Conservation (phyloP, 2,888 invertebrate species). For the Coleophora flavipennella region DNA sequence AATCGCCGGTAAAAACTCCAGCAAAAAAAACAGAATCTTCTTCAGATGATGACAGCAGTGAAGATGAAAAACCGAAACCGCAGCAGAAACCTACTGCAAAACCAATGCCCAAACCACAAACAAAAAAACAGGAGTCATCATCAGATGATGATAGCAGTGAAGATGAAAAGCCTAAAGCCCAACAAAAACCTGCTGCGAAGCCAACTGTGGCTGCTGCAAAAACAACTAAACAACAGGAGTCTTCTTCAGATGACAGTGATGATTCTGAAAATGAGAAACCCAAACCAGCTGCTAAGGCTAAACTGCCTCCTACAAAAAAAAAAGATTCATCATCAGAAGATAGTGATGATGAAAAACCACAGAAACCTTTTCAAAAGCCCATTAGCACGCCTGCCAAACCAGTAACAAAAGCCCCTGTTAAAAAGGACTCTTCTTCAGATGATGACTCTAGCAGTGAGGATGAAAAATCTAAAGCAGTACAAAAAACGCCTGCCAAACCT, state of each 20-base stretch:
- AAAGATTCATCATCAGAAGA: slow-evolving; percentile 29
- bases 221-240: slow-evolving; percentile 21
- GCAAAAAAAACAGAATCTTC: slow-evolving; percentile 28
- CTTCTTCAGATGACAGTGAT: slow-evolving; percentile 46
- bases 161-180: slow-evolving; percentile 25
- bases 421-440: slow-evolving; percentile 37
- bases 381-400: slow-evolving; percentile 20
- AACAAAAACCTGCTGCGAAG: slow-evolving; percentile 5
- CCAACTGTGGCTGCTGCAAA: slow-evolving; percentile 15
- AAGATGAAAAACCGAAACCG: slow-evolving; percentile 33
- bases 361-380: slow-evolving; percentile 18
- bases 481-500: slow-evolving; percentile 23
- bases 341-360: slow-evolving; percentile 22
- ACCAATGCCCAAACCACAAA: slow-evolving; percentile 15
- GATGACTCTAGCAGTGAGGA: slow-evolving; percentile 40
- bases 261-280: slow-evolving; percentile 17
- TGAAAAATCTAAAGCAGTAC: slow-evolving; percentile 30
- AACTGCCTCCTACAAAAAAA: slow-evolving; percentile 21
- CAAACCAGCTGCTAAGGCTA: slow-evolving; percentile 8
- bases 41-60: slow-evolving; percentile 33
- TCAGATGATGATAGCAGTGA: slow-evolving; percentile 38
- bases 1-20: slow-evolving; percentile 16
- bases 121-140: slow-evolving; percentile 27
- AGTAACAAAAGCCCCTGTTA: slow-evolving; percentile 28
- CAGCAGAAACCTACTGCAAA: slow-evolving; percentile 15